Evolutionary conservation across 2,797 vertebrate species (phyloP), one percentile per base, ranked within the genome.

Genomic region (Uromys caudimaculatus): DNA sequence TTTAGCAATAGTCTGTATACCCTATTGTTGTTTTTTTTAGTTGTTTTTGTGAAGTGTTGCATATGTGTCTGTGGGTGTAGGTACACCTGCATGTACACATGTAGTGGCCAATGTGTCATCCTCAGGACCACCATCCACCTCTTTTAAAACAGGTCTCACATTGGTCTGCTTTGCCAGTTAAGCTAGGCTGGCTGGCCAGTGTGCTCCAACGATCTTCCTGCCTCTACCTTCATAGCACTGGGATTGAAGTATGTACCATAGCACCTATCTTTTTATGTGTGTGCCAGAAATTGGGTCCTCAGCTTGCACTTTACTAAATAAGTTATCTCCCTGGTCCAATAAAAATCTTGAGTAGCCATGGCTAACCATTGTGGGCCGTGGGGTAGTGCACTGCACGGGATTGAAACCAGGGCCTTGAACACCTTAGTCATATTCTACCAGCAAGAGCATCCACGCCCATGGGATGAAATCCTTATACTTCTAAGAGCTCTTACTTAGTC

Each of bases 381-480:
- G 38, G 58, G 17, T 35, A 29, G 56, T 69, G 1, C 0, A 52
- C 10, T 90, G 9, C 9, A 4, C 6, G 10, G 35, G 7, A 79
- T 54, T 38, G 35, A 52, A 79, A 27, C 9, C 5, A 64, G 58
- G 21, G n/a, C 56, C 32, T 81, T 67, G 76, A 23, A 41, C n/a
- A 3, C 54, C n/a, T 38, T 81, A 23, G 76, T 38, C 10, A 54
- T 50, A 1, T 67, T 41, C 24, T 81, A 78, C 41, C 60, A 38
- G 24, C 24, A n/a, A 90, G 44, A 41, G 4, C 32, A 81, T 1
- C 35, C 62, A 52, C 69, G 10, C 11, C 6, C 47, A 69, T 90
- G 96, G 71, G 60, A 67, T 90, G 86, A 91, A 95, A 75, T 96
- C 50, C n/a, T 56, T 41, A 29, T 7, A 87, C 86, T 90, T 97